A percentile compares a stretch with the other conserved stretches of the same genome.
These are phyloP conservation scores for Heliconius himera DNA, from an alignment of 1,140 invertebrate genomes.

Conservation along the genomic window DNA sequence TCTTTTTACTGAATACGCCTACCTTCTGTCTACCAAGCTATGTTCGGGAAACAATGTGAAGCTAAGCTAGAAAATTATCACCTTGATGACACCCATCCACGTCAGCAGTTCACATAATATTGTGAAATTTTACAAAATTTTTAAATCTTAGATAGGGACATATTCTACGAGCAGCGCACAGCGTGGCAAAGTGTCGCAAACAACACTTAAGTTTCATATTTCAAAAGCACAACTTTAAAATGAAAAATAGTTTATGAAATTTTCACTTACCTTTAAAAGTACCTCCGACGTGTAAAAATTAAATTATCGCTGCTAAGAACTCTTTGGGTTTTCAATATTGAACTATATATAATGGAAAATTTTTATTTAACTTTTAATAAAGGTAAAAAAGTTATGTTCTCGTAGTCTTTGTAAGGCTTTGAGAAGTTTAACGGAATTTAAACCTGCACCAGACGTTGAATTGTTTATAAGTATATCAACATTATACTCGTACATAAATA, in stretches of 20 bases:
- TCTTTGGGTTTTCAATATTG: not conserved
- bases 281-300: slow-evolving; percentile 2
- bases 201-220: slow-evolving; percentile 13
- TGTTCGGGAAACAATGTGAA: too few relatives aligned
- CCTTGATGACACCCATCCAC: not conserved
- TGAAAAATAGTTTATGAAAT: slow-evolving; percentile 16
- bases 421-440: not conserved
- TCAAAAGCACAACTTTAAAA: slow-evolving; percentile 12
- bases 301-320: slow-evolving; percentile 4
- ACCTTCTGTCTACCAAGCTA: too few relatives aligned
- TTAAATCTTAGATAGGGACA: not conserved
- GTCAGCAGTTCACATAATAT: not conserved
- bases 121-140: not conserved
- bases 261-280: slow-evolving; percentile 13
- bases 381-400: not conserved
- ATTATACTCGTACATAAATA: not conserved
- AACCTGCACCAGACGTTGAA: not conserved
- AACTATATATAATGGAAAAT: not conserved
- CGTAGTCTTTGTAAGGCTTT: not conserved
- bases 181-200: slow-evolving; percentile 4
- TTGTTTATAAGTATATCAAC: not conserved
- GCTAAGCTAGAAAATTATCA: not conserved
- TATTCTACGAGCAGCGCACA: not conserved
- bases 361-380: not conserved
- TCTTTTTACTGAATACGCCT: too few relatives aligned